phyloP scores from a whole-genome alignment of 2,113 vertebrate species.

The Athene cunicularia region DNA sequence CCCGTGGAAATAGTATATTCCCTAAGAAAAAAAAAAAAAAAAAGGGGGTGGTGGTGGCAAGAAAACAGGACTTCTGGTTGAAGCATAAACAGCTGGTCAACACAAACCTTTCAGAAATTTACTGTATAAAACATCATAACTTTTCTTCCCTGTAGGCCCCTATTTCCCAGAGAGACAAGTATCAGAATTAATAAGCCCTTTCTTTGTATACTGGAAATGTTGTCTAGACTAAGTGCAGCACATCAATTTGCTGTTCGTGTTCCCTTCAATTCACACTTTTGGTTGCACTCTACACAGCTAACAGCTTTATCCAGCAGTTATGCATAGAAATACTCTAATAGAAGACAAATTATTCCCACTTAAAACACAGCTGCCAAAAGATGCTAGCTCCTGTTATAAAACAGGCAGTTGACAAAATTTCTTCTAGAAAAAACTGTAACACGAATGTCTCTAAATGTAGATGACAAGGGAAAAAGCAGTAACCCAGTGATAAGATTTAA shows the following conservation, averaged over 20 bases:
- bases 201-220: not conserved
- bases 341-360: not conserved
- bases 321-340: not conserved
- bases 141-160: not conserved
- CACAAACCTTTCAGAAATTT: conserved; percentile 35
- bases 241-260: not conserved
- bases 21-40: conserved; percentile 29
- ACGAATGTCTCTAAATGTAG: not conserved
- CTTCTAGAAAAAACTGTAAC: not conserved
- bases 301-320: not conserved
- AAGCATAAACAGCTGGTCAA: conserved; percentile 54
- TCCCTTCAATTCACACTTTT: not conserved
- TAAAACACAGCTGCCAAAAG: not conserved
- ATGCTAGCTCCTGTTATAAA: not conserved
- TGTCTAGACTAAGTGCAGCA: not conserved
- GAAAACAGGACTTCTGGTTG: conserved; percentile 44
- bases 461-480: not conserved
- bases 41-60: conserved; percentile 38
- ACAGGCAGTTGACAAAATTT: not conserved
- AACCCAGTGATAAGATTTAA: not conserved
- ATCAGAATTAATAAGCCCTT: not conserved
- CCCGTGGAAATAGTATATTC: conserved; percentile 54
- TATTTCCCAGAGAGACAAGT: not conserved
- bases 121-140: conserved; percentile 14
- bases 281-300: not conserved